phyloP scores from a whole-genome alignment of 2,797 vertebrate genomes.

The Decapterus maruadsi region DNA sequence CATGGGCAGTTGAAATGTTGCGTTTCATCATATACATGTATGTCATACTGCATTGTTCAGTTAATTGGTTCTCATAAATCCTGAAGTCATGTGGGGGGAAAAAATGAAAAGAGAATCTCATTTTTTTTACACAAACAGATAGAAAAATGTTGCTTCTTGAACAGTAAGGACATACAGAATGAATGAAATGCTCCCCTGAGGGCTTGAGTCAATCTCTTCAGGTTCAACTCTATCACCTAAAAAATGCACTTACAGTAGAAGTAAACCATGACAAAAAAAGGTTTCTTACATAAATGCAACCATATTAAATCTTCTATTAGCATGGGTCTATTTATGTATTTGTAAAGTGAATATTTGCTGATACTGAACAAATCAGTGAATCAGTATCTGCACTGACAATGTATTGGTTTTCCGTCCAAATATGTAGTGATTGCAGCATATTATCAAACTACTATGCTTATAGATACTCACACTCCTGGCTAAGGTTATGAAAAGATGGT shows the following conservation, averaged over 20 bases:
- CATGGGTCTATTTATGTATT: not conserved
- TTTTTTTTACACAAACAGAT: not conserved
- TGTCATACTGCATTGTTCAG: not conserved
- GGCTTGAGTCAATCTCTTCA: constrained; percentile 2
- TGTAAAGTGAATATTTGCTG: not conserved
- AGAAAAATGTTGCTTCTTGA: not conserved
- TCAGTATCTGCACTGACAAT: not conserved
- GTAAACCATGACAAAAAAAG: not conserved
- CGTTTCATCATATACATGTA: not conserved
- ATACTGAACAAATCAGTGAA: not conserved
- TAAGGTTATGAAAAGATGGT: not conserved
- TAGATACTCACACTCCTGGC: not conserved
- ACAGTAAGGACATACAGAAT: constrained; percentile 1
- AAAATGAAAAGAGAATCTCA: not conserved
- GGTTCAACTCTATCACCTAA: not conserved
- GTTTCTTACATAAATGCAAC: not conserved
- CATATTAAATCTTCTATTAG: not conserved
- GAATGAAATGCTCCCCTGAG: not conserved
- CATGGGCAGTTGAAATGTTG: not conserved
- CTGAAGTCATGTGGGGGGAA: not conserved
- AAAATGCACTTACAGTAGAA: not conserved
- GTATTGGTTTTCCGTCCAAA: not conserved
- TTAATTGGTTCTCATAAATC: constrained; percentile 8
- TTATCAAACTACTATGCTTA: not conserved
- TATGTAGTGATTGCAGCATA: not conserved